Conservation (phyloP, 2,888 invertebrate genomes). For the Coelogynopora nodosa region DNA sequence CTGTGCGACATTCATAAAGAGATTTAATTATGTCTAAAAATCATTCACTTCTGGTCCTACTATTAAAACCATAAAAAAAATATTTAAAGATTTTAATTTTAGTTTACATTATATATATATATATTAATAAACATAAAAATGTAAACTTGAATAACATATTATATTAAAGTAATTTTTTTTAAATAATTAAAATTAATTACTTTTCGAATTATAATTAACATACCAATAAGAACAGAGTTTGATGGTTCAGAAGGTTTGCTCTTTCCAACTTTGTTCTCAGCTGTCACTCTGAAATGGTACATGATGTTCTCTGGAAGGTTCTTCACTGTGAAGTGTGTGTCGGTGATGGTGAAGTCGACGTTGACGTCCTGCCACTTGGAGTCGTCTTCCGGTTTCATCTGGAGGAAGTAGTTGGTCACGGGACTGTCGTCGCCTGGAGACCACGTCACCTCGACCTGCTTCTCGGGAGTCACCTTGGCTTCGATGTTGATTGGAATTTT, state of each 20-base stretch:
- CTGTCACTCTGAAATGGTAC: constrained; percentile 50
- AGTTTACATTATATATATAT: too few species aligned
- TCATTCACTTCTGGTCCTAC: too few species aligned
- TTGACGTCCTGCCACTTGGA: not conserved
- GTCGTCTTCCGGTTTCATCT: constrained; percentile 46
- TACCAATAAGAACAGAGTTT: not conserved
- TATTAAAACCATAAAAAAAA: too few species aligned
- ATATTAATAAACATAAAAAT: too few species aligned
- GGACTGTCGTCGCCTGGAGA: constrained; percentile 55
- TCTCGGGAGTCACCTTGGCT: constrained; percentile 52
- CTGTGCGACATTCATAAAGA: too few species aligned
- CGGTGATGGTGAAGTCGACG: constrained; percentile 20
- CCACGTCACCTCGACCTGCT: constrained; percentile 52
- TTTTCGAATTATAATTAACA: too few species aligned
- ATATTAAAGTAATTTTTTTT: too few species aligned
- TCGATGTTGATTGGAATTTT: constrained; percentile 56
- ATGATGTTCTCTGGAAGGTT: constrained; percentile 51
- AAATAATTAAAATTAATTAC: too few species aligned
- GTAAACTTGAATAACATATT: too few species aligned
- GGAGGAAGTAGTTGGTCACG: constrained; percentile 57
- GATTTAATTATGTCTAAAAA: too few species aligned
- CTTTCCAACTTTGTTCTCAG: constrained; percentile 49
- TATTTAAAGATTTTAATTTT: too few species aligned
- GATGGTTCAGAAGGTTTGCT: constrained; percentile 46
- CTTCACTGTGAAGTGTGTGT: not conserved